Conservation (phyloP, 2,113 vertebrate species). For the Malaclemys terrapin region DNA sequence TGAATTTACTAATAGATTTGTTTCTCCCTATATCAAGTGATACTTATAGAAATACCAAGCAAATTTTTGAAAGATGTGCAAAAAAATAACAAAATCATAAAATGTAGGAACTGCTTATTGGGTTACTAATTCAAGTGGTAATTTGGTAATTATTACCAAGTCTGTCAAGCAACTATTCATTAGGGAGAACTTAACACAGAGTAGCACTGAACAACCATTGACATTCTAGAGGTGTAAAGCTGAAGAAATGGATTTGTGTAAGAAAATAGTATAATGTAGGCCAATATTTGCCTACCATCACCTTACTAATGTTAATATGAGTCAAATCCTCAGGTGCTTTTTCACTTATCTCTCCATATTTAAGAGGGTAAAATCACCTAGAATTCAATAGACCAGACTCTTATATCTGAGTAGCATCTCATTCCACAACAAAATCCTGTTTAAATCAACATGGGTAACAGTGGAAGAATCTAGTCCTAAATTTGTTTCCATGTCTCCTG, state of each 20-base stretch:
- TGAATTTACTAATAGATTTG: rapidly evolving
- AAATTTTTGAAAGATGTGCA: not conserved
- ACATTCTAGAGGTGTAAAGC: not conserved
- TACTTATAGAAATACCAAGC: not conserved
- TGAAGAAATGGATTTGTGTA: not conserved
- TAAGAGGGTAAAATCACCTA: not conserved
- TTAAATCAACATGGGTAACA: not conserved
- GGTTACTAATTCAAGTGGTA: not conserved
- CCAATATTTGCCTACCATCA: not conserved
- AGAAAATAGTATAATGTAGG: not conserved
- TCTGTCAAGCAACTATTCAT: not conserved
- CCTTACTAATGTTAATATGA: not conserved
- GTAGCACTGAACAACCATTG: not conserved
- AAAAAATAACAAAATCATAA: not conserved
- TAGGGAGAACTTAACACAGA: not conserved
- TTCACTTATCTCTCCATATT: not conserved
- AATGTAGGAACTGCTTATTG: not conserved
- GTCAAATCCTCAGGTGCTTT: not conserved
- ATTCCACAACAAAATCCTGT: not conserved
- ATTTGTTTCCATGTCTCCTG: not conserved
- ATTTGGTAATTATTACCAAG: not conserved
- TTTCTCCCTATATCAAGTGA: not conserved
- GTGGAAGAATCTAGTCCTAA: not conserved
- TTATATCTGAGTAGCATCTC: not conserved
- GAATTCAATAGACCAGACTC: not conserved